Base-by-base conservation (phyloP, 2,797 vertebrate genomes). In the Lithobates sylvaticus region DNA sequence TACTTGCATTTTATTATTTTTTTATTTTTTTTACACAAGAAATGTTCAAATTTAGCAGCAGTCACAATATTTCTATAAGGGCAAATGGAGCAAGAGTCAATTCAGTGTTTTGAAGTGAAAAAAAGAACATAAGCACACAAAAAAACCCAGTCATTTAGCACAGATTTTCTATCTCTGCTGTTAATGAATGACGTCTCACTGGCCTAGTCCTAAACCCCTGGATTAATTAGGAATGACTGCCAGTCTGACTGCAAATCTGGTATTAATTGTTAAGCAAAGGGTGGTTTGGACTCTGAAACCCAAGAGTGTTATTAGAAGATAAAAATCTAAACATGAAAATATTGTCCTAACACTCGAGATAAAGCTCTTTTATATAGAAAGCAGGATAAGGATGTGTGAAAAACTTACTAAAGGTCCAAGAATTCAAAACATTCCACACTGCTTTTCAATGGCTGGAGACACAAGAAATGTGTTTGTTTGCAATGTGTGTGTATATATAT, bases 251-350 rank as follows among this genome's bases (percentile, higher is more conserved):
- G 80, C 85, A 87, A 87, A 87, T 87, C 85, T 87, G 85, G 85
- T 87, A 87, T 87, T 87, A 87, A 87, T 87, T 87, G 85, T 87
- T 87, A 73, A 78, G 80, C 75, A 83, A 76, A 83, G 80, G 80
- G 68, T 23, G 83, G 85, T 83, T 83, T 83, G 75, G 85, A 78
- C 83, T 78, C 80, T 87, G 85, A 87, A 87, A 87, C 85, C 75
- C 80, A 83, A 83, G 85, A 78, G 85, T 87, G 85, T 87, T 87
- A 83, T 87, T 87, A 73, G 75, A 87, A 87, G 85, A 87, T 87
- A 83, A 78, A 76, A 78, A 87, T 87, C 85, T 83, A 83, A 87
- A 87, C 85, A 87, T 87, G 80, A 87, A 87, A 87, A 87, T 87
- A 87, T 87, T 87, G 85, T 83, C 85, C 80, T 87, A 83, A 83